Evolutionary conservation across 2,888 invertebrate species (phyloP), one percentile per base, ranked within the genome.

Genomic region (Encarsia formosa): DNA sequence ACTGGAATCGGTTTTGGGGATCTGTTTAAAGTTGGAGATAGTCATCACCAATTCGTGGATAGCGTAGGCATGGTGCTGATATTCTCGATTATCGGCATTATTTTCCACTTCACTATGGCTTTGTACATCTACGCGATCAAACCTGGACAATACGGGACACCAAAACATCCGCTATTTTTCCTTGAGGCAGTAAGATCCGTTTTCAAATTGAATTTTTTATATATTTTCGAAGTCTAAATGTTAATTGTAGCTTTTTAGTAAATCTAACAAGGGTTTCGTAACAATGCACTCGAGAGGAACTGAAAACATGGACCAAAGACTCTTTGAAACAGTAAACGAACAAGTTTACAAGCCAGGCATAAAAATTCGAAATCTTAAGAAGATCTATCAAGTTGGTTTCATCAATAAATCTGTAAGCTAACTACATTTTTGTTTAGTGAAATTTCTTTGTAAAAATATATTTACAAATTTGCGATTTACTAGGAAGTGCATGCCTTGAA

Each of bases 111-210:
- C 68, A 47, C 86, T 2, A 70, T 92, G 24, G 86, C 93, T 0
- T 76, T 92, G 59, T 94, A 94, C 68, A 74, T 93, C 13, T 92
- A 94, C 69, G 88, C 88, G 61, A 83, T 94, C 5, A 79, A 84
- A 57, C 93, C 94, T 0, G 92, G 92, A 3, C 85, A 87, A 5
- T 90, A 79, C 70, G 92, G 92, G 3, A 83, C 92, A 0, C 85
- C 89, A 0, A 81, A 82, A 54, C 85, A 84, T 23, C 92, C 88
- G 85, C 85, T 91, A 67, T 94, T 91, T 66, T 65, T 61, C 34
- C 43, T 65, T 9, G 54, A 63, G 60, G 65, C 64, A 59, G 34
- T 51, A 50, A 43, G 45, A 43, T 5, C 11, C 39, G 23, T 35
- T 24, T 15, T 31, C 11, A 2, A 19, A 40, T 38, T 38, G 9